phyloP scores from a whole-genome alignment of 1,140 invertebrate species.

The Heliconius congener region DNA sequence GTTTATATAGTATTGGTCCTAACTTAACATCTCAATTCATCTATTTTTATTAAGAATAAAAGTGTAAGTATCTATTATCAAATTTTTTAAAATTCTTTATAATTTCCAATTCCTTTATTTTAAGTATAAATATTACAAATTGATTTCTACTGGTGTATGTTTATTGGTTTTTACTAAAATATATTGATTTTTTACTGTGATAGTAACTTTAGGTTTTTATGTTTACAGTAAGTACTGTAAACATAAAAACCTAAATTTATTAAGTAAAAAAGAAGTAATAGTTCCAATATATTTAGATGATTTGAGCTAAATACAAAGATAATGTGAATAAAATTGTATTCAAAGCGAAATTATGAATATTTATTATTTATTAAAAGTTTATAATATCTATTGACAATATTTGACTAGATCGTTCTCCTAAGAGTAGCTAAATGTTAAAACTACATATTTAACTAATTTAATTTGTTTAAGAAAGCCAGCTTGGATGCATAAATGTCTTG shows the following conservation, averaged over 20 bases:
- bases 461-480: not conserved
- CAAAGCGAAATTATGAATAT: not conserved
- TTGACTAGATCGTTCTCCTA: too few species aligned
- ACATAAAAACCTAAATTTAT: too few species aligned
- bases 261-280: not conserved
- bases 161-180: constrained; percentile 3
- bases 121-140: constrained; percentile 15
- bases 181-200: not conserved
- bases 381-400: not conserved
- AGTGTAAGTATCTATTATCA: not conserved
- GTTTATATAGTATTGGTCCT: constrained; percentile 20
- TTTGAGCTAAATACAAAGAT: constrained; percentile 3
- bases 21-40: constrained; percentile 13
- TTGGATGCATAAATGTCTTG: not conserved
- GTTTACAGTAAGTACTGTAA: too few species aligned
- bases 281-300: not conserved
- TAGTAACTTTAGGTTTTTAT: not conserved
- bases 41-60: constrained; percentile 9
- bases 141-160: constrained; percentile 9
- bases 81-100: not conserved
- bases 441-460: not conserved
- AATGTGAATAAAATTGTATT: not conserved
- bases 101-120: constrained; percentile 9
- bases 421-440: not conserved
- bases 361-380: not conserved